These are phyloP conservation scores for Oscarella lobularis DNA, from an alignment of 37 sponge, comb jelly and placozoan species.

Conservation along the genomic window DNA sequence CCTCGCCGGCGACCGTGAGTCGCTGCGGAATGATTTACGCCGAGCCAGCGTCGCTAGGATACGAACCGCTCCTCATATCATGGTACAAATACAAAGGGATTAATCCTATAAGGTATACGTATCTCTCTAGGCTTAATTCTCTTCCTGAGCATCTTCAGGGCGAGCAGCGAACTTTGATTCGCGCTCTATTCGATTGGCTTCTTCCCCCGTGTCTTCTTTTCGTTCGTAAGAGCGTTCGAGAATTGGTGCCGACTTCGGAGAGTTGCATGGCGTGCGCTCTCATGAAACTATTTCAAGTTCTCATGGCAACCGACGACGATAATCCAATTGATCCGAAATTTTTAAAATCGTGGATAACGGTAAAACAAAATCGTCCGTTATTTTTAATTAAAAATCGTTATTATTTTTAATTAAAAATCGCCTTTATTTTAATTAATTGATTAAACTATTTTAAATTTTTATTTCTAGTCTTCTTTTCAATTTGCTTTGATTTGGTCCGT, in stretches of 20 bases:
- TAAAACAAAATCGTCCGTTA: neutral
- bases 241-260: slow-evolving; percentile 50
- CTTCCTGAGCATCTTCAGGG: slow-evolving; percentile 25
- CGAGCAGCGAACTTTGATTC: slow-evolving; percentile 22
- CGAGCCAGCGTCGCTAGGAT: slow-evolving; percentile 88
- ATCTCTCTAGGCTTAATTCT: slow-evolving; percentile 4
- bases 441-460: too few species aligned
- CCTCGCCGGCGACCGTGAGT: slow-evolving; percentile 99
- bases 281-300: slow-evolving; percentile 72
- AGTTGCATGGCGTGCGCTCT: slow-evolving; percentile 48
- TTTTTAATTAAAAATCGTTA: too few species aligned
- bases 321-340: neutral
- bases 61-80: slow-evolving; percentile 75
- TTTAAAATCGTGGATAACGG: neutral
- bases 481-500: slow-evolving; percentile 84
- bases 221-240: slow-evolving; percentile 40
- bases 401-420: too few species aligned
- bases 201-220: slow-evolving; percentile 41
- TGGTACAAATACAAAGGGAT: slow-evolving; percentile 28
- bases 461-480: slow-evolving; percentile 51
- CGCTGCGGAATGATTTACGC: slow-evolving; percentile 99
- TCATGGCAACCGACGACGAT: slow-evolving; percentile 33
- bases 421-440: too few species aligned
- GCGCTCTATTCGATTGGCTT: slow-evolving; percentile 70
- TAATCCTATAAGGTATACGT: neutral